Evolutionary conservation across 2,113 vertebrate genomes (phyloP).

Genomic region (Microtus pennsylvanicus): DNA sequence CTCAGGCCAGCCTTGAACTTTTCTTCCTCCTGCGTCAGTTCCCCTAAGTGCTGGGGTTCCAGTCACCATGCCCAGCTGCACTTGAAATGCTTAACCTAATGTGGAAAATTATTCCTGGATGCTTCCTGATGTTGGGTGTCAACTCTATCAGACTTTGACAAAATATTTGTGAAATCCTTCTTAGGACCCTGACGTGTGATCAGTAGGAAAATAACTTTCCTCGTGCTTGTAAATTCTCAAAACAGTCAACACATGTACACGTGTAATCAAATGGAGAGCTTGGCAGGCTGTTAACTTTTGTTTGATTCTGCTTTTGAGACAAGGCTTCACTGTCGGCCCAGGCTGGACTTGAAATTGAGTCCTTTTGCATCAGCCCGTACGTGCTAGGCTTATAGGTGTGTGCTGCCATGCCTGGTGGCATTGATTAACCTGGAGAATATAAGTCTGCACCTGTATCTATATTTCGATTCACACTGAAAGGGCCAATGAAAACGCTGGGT

Average conservation of each 20-base stretch:
- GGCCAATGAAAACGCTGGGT: neutral
- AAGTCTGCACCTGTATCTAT: neutral
- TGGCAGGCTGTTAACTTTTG: neutral
- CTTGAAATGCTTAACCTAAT: neutral
- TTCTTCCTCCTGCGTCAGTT: neutral
- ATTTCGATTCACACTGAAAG: neutral
- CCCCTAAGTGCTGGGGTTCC: neutral
- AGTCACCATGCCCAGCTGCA: neutral
- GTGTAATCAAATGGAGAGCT: slow-evolving; percentile 23
- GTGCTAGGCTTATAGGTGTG: neutral
- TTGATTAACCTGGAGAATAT: neutral
- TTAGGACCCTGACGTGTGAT: neutral
- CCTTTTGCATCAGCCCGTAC: neutral
- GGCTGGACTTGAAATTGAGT: neutral
- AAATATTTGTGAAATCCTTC: neutral
- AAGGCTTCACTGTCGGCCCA: neutral
- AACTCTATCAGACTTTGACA: neutral
- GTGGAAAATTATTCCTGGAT: neutral
- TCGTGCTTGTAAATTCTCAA: neutral
- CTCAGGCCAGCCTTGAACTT: neutral
- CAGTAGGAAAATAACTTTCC: neutral
- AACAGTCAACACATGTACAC: neutral
- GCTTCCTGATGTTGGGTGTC: neutral
- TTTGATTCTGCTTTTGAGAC: neutral
- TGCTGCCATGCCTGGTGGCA: neutral